Evolutionary conservation across 2,888 invertebrate species (phyloP).

Genomic region (Orchestes rusci): DNA sequence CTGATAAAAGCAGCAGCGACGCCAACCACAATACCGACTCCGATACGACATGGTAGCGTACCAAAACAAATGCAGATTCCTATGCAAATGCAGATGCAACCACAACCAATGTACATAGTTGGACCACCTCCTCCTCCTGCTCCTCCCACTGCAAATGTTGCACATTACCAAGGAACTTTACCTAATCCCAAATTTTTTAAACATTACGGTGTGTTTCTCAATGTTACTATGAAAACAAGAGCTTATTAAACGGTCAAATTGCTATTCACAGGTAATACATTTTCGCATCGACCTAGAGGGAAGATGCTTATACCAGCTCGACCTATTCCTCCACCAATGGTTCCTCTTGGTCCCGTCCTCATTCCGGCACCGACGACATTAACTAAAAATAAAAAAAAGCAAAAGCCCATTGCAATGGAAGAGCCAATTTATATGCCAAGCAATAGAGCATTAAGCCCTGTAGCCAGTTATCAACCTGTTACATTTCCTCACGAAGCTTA

Average conservation of each 20-base stretch:
- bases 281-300: slow-evolving; percentile 46
- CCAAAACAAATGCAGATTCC: slow-evolving; percentile 32
- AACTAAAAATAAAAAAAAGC: slow-evolving; percentile 50
- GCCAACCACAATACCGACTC: too few relatives aligned
- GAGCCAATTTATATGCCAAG: slow-evolving; percentile 55
- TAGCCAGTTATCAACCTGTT: slow-evolving; percentile 51
- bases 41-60: too few relatives aligned
- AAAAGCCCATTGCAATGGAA: slow-evolving; percentile 44
- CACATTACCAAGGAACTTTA: slow-evolving; percentile 37
- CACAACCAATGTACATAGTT: slow-evolving; percentile 43
- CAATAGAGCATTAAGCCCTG: slow-evolving; percentile 50
- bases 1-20: too few relatives aligned
- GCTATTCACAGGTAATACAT: slow-evolving; percentile 32
- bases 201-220: slow-evolving; percentile 39
- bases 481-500: slow-evolving; percentile 54
- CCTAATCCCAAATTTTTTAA: slow-evolving; percentile 45
- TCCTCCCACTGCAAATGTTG: too few relatives aligned
- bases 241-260: slow-evolving; percentile 1
- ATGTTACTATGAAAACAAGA: neutral
- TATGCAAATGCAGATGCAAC: slow-evolving; percentile 27
- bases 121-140: slow-evolving; percentile 34
- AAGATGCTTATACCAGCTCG: slow-evolving; percentile 53
- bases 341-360: slow-evolving; percentile 37
- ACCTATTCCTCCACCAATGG: slow-evolving; percentile 43
- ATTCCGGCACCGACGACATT: slow-evolving; percentile 49